Conservation (phyloP, 1,140 invertebrate species). For the Apocrypta bakeri region DNA sequence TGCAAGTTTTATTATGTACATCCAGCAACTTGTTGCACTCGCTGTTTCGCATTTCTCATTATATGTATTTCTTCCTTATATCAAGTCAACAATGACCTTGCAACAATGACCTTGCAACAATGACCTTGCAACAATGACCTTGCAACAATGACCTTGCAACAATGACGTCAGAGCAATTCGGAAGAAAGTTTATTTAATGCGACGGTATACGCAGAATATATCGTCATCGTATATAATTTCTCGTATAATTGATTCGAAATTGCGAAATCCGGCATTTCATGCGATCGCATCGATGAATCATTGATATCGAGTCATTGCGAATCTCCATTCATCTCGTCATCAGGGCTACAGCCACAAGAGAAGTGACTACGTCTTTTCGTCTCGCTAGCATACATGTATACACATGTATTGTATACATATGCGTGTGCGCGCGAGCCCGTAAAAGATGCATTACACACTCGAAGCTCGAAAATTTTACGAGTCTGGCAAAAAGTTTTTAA, state of each 20-base stretch:
- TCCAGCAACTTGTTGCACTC: background rate
- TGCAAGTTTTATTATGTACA: conserved; percentile 18
- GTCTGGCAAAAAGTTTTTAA: conserved; percentile 6
- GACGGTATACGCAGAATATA: background rate
- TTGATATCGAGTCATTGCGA: conserved; percentile 6
- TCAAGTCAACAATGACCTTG: too few relatives aligned
- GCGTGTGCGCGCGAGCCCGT: too few relatives aligned
- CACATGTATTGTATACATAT: background rate
- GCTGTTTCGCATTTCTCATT: background rate
- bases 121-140: too few relatives aligned
- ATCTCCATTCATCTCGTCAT: conserved; percentile 31
- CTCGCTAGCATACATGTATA: background rate
- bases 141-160: too few relatives aligned
- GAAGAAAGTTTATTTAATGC: too few relatives aligned
- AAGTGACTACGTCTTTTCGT: background rate
- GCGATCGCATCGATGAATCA: conserved; percentile 32
- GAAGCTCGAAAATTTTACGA: conserved; percentile 12
- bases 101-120: too few relatives aligned
- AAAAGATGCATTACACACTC: conserved; percentile 19
- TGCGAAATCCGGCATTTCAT: background rate
- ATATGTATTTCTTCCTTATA: too few relatives aligned
- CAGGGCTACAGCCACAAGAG: background rate
- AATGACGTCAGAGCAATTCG: too few relatives aligned
- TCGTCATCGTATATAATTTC: background rate
- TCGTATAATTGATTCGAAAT: conserved; percentile 10